Evolutionary conservation across 2,888 invertebrate genomes (phyloP), one percentile per base, ranked within the genome.

Genomic region (Epicampocera succincta): DNA sequence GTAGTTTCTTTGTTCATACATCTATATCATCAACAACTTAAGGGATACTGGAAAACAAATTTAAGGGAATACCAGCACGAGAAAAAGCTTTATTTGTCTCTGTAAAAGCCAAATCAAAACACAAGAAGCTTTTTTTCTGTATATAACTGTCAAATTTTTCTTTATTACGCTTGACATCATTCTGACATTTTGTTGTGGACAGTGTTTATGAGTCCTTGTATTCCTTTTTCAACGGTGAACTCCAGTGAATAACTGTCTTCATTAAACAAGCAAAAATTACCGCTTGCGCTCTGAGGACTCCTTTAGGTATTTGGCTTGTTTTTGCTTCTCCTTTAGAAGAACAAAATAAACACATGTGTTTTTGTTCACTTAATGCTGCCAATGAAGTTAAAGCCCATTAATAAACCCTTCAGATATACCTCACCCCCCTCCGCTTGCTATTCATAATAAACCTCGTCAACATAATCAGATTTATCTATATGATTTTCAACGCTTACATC

Each of bases 301-400:
- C 2, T 17, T 25, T 8, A 21, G 11, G 38, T 40, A 66, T 29
- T 17, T 42, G 19, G 12, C 15, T 54, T 50, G 6, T 40, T 33
- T 63, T 25, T 4, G 3, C 6, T 60, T 40, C 12, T 4, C 15
- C 40, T 61, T 29, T 29, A 52, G 58, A 58, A 58, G 25, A 58
- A 3, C 8, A 33, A 33, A 11, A 50, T 17, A 72, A 73, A 46
- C 61, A 73, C 52, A 54, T 68, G 63, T 63, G 44, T 66, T 66
- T 73, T 2, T 25, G 25, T 63, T 73, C 42, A 73, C 48, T 63
- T 19, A 74, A 74, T 61, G 33, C 8, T 9, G 66, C 66, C 65
- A 75, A 75, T 68, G 61, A 60, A 75, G 65, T 58, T 54, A 61
- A 38, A 68, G 68, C 54, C 46, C 75, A 46, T 74, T 74, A 73